phyloP scores from a whole-genome alignment of 2,888 invertebrate genomes.

The Standfussiana lucernea region DNA sequence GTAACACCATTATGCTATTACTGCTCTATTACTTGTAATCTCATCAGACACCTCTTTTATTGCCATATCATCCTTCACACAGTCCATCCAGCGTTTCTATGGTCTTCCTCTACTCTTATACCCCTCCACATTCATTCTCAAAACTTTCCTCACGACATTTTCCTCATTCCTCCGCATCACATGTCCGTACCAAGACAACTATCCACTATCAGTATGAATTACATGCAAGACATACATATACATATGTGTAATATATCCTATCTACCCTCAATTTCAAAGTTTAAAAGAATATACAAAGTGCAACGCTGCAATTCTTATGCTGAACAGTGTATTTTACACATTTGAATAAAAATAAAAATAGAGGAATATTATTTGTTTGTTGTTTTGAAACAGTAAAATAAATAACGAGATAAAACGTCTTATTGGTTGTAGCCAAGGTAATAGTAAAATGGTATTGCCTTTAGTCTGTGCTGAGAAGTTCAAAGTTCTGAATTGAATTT shows the following conservation, averaged over 20 bases:
- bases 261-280: constrained; percentile 18
- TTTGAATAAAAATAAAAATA: constrained; percentile 3
- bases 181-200: no score
- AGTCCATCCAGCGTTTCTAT: neutral
- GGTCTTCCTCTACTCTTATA: neutral
- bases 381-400: neutral
- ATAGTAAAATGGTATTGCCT: neutral
- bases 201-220: no score
- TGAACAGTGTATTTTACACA: constrained; percentile 11
- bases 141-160: neutral
- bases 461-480: neutral
- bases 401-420: neutral
- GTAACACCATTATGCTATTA: no score
- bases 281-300: constrained; percentile 19
- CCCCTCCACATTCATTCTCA: neutral
- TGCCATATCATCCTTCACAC: neutral
- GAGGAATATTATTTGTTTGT: constrained; percentile 6
- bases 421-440: neutral
- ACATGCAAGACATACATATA: neutral
- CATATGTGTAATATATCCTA: neutral
- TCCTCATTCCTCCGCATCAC: no score
- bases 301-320: constrained; percentile 24
- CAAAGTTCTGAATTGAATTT: neutral
- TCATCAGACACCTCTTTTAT: neutral
- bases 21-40: neutral